phyloP scores from a whole-genome alignment of 2,797 vertebrate species.

The Podarcis siculus region DNA sequence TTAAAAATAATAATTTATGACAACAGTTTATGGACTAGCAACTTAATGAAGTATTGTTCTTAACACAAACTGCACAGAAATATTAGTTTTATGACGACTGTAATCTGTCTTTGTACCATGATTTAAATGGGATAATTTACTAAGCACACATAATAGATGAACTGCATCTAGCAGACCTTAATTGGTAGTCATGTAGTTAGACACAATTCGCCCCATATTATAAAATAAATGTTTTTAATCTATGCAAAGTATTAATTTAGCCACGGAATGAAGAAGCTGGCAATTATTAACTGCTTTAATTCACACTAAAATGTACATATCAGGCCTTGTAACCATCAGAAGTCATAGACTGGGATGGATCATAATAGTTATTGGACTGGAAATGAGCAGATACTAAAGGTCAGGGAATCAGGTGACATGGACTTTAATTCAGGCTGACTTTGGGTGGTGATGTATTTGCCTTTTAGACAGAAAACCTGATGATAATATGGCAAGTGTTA shows the following conservation, averaged over 20 bases:
- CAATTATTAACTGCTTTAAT: conserved; percentile 3
- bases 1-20: conserved; percentile 24
- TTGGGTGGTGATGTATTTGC: neutral
- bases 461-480: neutral
- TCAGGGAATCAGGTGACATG: neutral
- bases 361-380: neutral
- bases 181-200: neutral
- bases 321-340: neutral
- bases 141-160: neutral
- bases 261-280: neutral
- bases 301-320: conserved; percentile 23
- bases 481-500: neutral
- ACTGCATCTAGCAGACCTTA: conserved; percentile 18
- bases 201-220: neutral
- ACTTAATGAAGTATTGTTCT: neutral
- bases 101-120: neutral
- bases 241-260: neutral
- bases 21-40: neutral
- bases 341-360: neutral
- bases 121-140: conserved; percentile 34
- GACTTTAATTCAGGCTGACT: neutral
- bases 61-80: conserved; percentile 7
- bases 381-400: neutral
- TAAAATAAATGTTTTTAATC: conserved; percentile 27
- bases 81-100: neutral